A percentile compares a stretch with the other conserved stretches of the same genome.
phyloP scores from a whole-genome alignment of 2,797 vertebrate species.

The Protosalanx chinensis region DNA sequence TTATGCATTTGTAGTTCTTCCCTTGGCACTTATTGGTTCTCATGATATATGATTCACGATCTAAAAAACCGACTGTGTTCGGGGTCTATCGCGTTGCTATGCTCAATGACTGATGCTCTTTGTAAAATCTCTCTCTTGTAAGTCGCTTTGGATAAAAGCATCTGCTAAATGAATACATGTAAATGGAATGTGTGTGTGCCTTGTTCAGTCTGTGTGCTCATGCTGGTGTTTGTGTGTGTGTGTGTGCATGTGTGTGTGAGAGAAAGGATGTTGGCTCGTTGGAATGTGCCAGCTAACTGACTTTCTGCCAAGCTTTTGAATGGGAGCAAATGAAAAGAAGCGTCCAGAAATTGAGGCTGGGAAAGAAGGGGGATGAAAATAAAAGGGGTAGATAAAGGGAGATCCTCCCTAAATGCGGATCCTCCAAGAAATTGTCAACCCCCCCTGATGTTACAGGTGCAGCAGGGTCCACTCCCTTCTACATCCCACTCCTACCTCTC shows the following conservation, averaged over 20 bases:
- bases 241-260: conserved; percentile 37
- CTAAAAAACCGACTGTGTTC: too few relatives aligned
- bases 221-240: conserved; percentile 1
- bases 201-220: neutral
- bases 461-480: conserved; percentile 45
- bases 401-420: conserved; percentile 51
- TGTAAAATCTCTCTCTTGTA: too few relatives aligned
- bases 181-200: conserved; percentile 11
- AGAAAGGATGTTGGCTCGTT: conserved; percentile 38
- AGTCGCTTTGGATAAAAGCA: too few relatives aligned
- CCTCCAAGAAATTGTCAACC: conserved; percentile 45
- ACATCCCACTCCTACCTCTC: conserved; percentile 30
- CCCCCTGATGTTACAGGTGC: conserved; percentile 65
- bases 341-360: conserved; percentile 43
- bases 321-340: conserved; percentile 47
- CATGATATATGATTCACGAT: too few relatives aligned
- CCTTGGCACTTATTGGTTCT: too few relatives aligned
- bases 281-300: conserved; percentile 49
- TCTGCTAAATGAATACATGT: too few relatives aligned
- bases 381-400: conserved; percentile 51
- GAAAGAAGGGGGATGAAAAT: conserved; percentile 32
- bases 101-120: too few relatives aligned
- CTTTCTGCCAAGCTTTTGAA: conserved; percentile 48
- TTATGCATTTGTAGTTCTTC: too few relatives aligned
- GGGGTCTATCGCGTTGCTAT: too few relatives aligned